Base-by-base conservation (phyloP, 2,888 invertebrate genomes). In the Ischnura elegans region DNA sequence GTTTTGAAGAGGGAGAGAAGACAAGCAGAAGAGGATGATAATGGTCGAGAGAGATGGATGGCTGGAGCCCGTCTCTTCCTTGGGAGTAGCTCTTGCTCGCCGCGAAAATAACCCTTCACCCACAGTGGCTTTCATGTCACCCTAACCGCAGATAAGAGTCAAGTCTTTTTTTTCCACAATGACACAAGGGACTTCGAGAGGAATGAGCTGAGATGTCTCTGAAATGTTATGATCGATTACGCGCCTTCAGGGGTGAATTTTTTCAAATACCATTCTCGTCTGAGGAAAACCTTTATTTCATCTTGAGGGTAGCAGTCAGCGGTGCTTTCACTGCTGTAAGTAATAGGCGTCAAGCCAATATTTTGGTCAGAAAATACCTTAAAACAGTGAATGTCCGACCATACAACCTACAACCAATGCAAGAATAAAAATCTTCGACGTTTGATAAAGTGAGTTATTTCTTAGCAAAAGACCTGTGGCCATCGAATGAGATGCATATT, bases 71-170 rank as follows among this genome's bases (percentile, higher is more conserved):
- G 25, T 13, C 29, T 36, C 61, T 76, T 76, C 36, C 36, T 76
- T 29, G 76, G 76, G 36, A 25, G 13, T 36, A 36, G 29, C 36
- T 76, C 16, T 76, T 61, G 61, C 61, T 5, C n/a, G 6, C 1
- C 76, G 36, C 76, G 29, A 76, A 76, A 61, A 76, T 76, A 76
- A 76, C 76, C 76, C 36, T 76, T 76, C 76, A n/a, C 76, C 76
- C 10, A 36, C 76, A 36, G 36, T 36, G 76, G 76, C 76, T 76
- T 76, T 76, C 36, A 36, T 76, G 76, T 36, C 76, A 16, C 76
- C 10, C 13, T 76, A 36, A 76, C 76, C 76, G 76, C 76, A 76
- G n/a, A n/a, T n/a, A n/a, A n/a, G n/a, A n/a, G n/a, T n/a, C n/a
- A n/a, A 29, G 29, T 76, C 76, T 36, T 76, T 76, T 76, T 76